Evolutionary conservation across 2,888 invertebrate genomes (phyloP).

Genomic region (Dinocampus coccinellae): DNA sequence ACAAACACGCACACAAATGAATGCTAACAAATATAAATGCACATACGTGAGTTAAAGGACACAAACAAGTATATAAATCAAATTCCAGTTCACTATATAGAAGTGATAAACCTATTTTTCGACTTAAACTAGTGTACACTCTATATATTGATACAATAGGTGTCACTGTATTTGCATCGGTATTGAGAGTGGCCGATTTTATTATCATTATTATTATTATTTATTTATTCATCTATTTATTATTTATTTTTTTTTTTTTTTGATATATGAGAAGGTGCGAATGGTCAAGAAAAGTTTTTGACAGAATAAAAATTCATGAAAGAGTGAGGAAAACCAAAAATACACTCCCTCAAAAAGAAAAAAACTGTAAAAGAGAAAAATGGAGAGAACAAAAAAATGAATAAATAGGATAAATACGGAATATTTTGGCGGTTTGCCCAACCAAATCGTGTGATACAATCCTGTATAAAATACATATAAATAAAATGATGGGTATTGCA

Average conservation of each 20-base stretch:
- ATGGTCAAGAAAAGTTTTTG: background rate
- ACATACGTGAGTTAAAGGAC: too few species aligned
- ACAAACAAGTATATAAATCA: conserved; percentile 24
- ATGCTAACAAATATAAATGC: too few species aligned
- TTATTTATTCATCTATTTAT: too few species aligned
- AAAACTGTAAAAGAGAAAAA: background rate
- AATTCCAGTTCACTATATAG: conserved; percentile 22
- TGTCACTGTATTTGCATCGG: background rate
- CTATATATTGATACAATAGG: background rate
- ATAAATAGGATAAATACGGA: background rate
- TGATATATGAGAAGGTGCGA: background rate
- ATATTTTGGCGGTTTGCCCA: conserved; percentile 8
- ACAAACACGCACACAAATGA: too few species aligned
- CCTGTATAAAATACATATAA: background rate
- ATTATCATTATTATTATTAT: too few species aligned
- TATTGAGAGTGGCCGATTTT: conserved; percentile 28
- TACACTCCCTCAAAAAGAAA: too few species aligned
- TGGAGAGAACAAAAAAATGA: background rate
- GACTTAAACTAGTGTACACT: background rate
- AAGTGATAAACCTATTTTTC: background rate
- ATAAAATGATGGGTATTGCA: background rate
- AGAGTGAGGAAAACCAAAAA: too few species aligned
- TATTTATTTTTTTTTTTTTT: too few species aligned
- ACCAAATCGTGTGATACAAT: background rate
- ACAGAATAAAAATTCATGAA: too few species aligned